Percentiles rank a stretch among this genome's conserved stretches.
Conservation (phyloP, 2,888 invertebrate species). For the Lycophotia porphyrea region DNA sequence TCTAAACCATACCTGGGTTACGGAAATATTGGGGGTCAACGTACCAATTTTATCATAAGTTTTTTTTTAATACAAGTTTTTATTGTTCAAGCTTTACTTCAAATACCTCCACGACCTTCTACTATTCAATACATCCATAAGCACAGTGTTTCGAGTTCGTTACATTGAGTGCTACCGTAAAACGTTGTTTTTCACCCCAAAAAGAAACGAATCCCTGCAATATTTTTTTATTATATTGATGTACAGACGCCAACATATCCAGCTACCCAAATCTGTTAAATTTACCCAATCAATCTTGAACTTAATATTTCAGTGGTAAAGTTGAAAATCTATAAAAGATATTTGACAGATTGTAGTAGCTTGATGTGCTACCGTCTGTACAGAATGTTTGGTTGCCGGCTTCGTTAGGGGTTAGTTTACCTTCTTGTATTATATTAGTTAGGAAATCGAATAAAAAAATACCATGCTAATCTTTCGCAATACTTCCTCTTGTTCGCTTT, state of each 20-base stretch:
- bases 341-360: no score
- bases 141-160: background rate
- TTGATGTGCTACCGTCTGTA: no score
- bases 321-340: no score
- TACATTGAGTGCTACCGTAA: background rate
- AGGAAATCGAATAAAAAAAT: conserved; percentile 45
- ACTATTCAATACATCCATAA: background rate
- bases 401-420: background rate
- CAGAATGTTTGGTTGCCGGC: background rate
- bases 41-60: background rate
- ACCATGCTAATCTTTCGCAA: conserved; percentile 95
- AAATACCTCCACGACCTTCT: background rate
- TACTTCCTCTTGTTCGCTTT: conserved; percentile 95
- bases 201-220: background rate
- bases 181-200: background rate
- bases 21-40: background rate
- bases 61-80: no score
- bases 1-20: background rate
- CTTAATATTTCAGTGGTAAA: no score
- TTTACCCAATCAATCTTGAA: no score
- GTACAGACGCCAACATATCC: no score
- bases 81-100: no score
- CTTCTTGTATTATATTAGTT: background rate
- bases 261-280: no score
- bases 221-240: background rate